Conservation (phyloP, 2,797 vertebrate species). For the Takifugu ocellatus region DNA sequence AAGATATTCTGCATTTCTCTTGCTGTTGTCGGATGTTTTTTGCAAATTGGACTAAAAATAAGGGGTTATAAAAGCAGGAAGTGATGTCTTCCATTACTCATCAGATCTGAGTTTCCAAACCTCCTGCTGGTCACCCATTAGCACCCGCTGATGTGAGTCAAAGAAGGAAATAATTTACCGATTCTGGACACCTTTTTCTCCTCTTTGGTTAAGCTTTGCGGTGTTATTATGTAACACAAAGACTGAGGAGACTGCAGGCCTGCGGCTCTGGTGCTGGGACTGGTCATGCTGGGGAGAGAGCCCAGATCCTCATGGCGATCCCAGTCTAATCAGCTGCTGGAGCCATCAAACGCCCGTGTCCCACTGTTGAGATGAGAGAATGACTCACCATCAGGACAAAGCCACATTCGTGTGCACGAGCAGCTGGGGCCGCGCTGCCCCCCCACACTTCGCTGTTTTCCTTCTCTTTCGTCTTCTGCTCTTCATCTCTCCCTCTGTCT, state of each 20-base stretch:
- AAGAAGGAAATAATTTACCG: constrained; percentile 8
- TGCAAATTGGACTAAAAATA: no score
- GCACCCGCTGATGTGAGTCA: constrained; percentile 1
- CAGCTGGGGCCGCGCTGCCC: neutral
- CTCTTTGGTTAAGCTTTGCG: constrained; percentile 14
- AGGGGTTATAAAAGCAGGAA: neutral
- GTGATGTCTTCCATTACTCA: no score
- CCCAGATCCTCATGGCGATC: constrained; percentile 32
- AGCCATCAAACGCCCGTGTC: constrained; percentile 25
- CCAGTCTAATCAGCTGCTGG: constrained; percentile 49
- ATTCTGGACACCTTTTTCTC: constrained; percentile 15
- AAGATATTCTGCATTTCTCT: neutral
- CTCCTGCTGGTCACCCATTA: constrained; percentile 20
- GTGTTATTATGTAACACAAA: constrained; percentile 34
- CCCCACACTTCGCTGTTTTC: constrained; percentile 6
- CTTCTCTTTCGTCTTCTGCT: neutral
- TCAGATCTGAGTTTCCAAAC: constrained; percentile 4
- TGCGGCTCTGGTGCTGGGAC: constrained; percentile 16
- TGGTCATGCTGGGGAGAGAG: constrained; percentile 48
- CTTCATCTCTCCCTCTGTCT: constrained; percentile 15
- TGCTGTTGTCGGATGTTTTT: no score
- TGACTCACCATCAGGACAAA: constrained; percentile 59
- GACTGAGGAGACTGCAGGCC: neutral
- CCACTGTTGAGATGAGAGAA: constrained; percentile 28
- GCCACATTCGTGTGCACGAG: constrained; percentile 12